Evolutionary conservation across 2,113 vertebrate genomes (phyloP), one percentile per base, ranked within the genome.

Genomic region (Neotragus pygmaeus): DNA sequence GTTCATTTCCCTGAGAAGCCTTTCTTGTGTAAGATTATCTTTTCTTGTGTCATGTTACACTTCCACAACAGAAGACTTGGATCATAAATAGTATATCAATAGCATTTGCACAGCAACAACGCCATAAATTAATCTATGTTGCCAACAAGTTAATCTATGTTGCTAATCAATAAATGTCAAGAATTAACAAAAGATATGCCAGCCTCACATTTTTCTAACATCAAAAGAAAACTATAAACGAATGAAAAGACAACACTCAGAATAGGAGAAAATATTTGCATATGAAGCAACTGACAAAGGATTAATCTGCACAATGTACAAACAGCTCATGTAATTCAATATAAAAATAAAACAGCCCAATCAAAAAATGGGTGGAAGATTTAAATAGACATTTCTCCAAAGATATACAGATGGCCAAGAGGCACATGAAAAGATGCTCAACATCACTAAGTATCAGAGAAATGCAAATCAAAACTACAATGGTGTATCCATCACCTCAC

Each of bases 171-270:
- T 28, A 84, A 94, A 95, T 90, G 66, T 21, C 60, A 95, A 95
- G 49, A 97, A 94, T 89, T 60, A 90, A 92, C 49, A 84, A 45
- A 95, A 94, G n/a, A 64, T 84, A 97, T 73, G 25, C 21, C 55
- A 88, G 90, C 13, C 45, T 97, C 43, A 30, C 33, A 88, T 95
- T 96, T 93, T 94, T 94, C 80, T 96, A 95, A 93, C 39, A 96
- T 90, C 75, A 97, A 95, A 73, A 25, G 23, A 7, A 75, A 75
- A 75, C 36, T 43, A 43, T 43, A 27, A 43, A 75, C 0, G 2
- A 75, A 75, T 43, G 70, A 27, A 75, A 75, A 43, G 23, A 43
- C 39, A 75, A 43, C 36, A 43, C 39, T 75, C 23, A 75, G 70
- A 75, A 75, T 43, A 39, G 12, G 39, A 75, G 39, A 75, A 75